These are phyloP conservation scores for Athalia rosae DNA, from an alignment of 2,888 invertebrate species.

Conservation along the genomic window DNA sequence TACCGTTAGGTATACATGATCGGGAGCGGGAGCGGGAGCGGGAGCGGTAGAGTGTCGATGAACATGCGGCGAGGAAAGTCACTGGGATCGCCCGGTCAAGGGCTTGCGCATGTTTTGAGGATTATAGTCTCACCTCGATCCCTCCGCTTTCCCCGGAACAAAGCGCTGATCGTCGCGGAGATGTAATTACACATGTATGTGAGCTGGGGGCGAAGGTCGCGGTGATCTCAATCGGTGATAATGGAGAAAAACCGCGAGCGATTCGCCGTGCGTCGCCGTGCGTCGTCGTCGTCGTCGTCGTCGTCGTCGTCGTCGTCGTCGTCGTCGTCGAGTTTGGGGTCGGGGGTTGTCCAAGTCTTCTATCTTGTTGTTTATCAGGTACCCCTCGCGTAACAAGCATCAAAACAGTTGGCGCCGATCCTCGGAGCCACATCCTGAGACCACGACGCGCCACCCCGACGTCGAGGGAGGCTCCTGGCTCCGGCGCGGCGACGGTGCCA, in stretches of 20 bases:
- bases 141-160: too few species aligned
- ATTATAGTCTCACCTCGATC: too few species aligned
- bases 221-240: slow-evolving; percentile 7
- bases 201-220: not conserved
- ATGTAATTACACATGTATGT: too few species aligned
- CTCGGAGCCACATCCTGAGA: slow-evolving; percentile 52
- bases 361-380: slow-evolving; percentile 63
- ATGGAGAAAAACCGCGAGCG: slow-evolving; percentile 48
- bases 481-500: slow-evolving; percentile 55
- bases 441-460: slow-evolving; percentile 34
- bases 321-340: slow-evolving; percentile 26
- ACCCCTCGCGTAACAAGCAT: slow-evolving; percentile 64
- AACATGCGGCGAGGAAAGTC: too few species aligned
- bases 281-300: too few species aligned
- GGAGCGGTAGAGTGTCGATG: too few species aligned
- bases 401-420: slow-evolving; percentile 67
- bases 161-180: too few species aligned
- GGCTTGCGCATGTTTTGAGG: too few species aligned
- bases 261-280: slow-evolving; percentile 31
- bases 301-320: not conserved
- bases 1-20: too few species aligned
- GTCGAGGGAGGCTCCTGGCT: slow-evolving; percentile 45
- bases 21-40: too few species aligned
- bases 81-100: too few species aligned
- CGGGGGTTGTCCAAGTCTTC: slow-evolving; percentile 57